Evolutionary conservation across 1,140 invertebrate species (phyloP), one percentile per base, ranked within the genome.

Genomic region (Tribolium castaneum): DNA sequence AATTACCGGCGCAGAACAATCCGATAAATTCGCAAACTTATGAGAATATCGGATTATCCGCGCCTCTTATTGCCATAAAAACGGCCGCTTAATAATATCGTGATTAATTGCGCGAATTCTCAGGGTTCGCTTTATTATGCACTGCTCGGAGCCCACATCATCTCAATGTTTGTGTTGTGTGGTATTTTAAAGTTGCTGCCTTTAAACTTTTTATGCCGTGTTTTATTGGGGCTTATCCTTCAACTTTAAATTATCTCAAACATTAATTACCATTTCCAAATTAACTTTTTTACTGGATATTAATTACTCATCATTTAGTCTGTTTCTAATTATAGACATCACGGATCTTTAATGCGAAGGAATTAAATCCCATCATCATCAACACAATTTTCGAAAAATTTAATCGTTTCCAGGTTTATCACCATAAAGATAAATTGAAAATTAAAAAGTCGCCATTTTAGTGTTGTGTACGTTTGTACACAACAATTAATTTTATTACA

Each of bases 181-280:
- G 59, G 59, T 66, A 66, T 66, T 59, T 66, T 66, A 34, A 66
- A 66, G 30, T 66, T 35, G 59, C 30, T 66, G 25, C 22, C 59
- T 35, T 35, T 66, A 66, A 66, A 66, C 25, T 66, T 66, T 66
- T 66, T 66, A 66, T 66, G 59, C 30, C 14, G 70, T 72, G 50
- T 72, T 72, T 72, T 72, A 72, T 72, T 72, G 70, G 70, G 50
- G 70, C 50, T 72, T 72, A 72, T 72, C 39, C 70, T 72, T 72
- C 70, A 50, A 72, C 45, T 72, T 72, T 72, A 72, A 50, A 72
- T 72, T 72, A 72, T 72, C 70, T 72, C 39, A 72, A 73, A 73
- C 71, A 73, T 73, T 73, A 73, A 73, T 73, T 73, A 73, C 71
- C 71, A 73, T 73, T 73, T 73, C 71, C 71, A 73, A 73, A 73